phyloP scores from a whole-genome alignment of 1,140 invertebrate species.

The Archivesica marissinica region DNA sequence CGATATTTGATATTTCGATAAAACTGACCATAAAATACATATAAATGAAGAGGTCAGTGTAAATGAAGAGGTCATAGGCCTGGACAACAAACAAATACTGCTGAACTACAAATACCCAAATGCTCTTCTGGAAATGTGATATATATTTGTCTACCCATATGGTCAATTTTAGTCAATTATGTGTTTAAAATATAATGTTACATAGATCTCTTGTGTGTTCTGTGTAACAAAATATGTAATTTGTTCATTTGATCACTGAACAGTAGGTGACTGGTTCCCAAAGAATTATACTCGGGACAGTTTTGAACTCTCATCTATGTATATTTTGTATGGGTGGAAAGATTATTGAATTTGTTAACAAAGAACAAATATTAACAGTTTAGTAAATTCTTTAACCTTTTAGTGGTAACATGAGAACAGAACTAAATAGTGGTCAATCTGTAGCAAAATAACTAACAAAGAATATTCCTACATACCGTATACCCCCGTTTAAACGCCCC shows the following conservation, averaged over 20 bases:
- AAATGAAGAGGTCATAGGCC: not conserved
- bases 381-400: too few relatives aligned
- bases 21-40: not conserved
- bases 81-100: not conserved
- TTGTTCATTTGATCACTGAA: not conserved
- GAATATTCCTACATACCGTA: too few relatives aligned
- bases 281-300: not conserved
- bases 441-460: too few relatives aligned
- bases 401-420: not conserved
- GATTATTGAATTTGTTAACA: not conserved
- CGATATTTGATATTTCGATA: not conserved
- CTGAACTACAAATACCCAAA: too few relatives aligned
- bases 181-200: slow-evolving; percentile 17
- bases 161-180: slow-evolving; percentile 2
- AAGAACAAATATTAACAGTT: slow-evolving; percentile 24
- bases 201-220: not conserved
- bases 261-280: not conserved
- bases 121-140: not conserved
- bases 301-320: not conserved
- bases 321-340: not conserved
- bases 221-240: not conserved
- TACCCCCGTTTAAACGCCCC: too few relatives aligned
- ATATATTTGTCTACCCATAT: slow-evolving; percentile 10
- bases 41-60: too few relatives aligned
- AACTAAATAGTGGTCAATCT: too few relatives aligned